phyloP scores from a whole-genome alignment of 2,113 vertebrate species.

The Scomber japonicus region DNA sequence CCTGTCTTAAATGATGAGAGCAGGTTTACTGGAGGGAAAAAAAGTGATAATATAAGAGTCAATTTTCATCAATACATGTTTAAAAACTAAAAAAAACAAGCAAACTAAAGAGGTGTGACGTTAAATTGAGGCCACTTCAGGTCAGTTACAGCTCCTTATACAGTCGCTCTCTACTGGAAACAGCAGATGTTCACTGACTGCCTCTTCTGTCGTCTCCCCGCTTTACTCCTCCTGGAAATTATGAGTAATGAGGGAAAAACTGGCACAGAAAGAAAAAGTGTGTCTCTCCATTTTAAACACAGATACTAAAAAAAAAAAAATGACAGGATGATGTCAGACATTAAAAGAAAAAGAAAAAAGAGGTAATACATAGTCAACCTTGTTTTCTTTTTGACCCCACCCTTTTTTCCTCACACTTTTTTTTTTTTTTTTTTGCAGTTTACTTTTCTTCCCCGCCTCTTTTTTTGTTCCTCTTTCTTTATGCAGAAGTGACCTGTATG shows the following conservation, averaged over 20 bases:
- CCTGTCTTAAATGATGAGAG: too few relatives aligned
- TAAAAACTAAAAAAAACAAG: too few relatives aligned
- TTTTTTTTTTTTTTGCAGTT: conserved; percentile 28
- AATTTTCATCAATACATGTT: too few relatives aligned
- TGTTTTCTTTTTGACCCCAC: neutral
- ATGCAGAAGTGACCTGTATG: conserved; percentile 25
- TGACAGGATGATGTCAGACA: neutral
- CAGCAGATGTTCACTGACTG: neutral
- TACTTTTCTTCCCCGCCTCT: conserved; percentile 64
- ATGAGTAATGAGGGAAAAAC: neutral
- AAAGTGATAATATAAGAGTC: too few relatives aligned
- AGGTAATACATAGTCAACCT: neutral
- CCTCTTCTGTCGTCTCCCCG: too few relatives aligned
- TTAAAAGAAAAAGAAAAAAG: neutral
- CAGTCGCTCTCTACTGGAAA: too few relatives aligned
- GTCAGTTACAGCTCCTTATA: too few relatives aligned
- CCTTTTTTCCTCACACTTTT: neutral
- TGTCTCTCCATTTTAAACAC: neutral
- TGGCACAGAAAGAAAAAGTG: neutral
- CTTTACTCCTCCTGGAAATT: neutral
- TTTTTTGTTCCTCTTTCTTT: conserved; percentile 70
- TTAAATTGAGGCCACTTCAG: too few relatives aligned
- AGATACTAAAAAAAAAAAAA: neutral
- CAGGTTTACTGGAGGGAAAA: too few relatives aligned
- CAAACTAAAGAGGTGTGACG: too few relatives aligned